phyloP scores from a whole-genome alignment of 2,888 invertebrate species.

The Caprella mutica region DNA sequence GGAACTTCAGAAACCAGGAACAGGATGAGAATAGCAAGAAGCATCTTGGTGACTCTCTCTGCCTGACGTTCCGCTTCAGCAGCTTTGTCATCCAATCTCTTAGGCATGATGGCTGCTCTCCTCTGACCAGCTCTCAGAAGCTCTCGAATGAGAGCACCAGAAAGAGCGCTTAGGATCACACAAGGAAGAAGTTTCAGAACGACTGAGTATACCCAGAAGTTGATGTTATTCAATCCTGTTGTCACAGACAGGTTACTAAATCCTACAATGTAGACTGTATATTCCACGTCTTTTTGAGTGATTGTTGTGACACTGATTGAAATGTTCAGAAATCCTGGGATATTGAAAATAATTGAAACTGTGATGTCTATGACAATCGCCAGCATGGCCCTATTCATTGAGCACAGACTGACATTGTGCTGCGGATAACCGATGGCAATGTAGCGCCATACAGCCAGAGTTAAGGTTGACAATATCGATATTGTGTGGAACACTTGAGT shows the following conservation, averaged over 20 bases:
- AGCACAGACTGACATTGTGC: constrained; percentile 68
- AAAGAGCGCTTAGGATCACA: constrained; percentile 59
- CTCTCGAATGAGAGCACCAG: constrained; percentile 29
- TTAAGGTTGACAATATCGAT: constrained; percentile 84
- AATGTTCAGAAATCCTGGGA: constrained; percentile 31
- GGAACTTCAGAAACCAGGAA: constrained; percentile 35
- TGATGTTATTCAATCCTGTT: constrained; percentile 50
- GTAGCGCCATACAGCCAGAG: constrained; percentile 84
- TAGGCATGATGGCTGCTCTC: constrained; percentile 22
- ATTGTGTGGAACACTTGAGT: constrained; percentile 78
- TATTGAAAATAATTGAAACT: constrained; percentile 31
- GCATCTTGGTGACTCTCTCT: constrained; percentile 34
- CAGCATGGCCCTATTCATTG: constrained; percentile 59
- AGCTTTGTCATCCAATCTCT: constrained; percentile 4
- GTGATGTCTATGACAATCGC: constrained; percentile 61
- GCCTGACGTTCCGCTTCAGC: constrained; percentile 23
- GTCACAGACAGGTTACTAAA: constrained; percentile 52
- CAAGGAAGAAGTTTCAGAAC: constrained; percentile 86
- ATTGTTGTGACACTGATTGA: too few species aligned
- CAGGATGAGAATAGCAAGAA: constrained; percentile 33
- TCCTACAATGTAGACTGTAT: constrained; percentile 50
- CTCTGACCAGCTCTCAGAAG: constrained; percentile 29
- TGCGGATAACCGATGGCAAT: constrained; percentile 73
- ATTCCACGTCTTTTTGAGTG: too few species aligned
- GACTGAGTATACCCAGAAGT: constrained; percentile 85